phyloP scores from a whole-genome alignment of 2,113 vertebrate species.

The Thomomys bottae region DNA sequence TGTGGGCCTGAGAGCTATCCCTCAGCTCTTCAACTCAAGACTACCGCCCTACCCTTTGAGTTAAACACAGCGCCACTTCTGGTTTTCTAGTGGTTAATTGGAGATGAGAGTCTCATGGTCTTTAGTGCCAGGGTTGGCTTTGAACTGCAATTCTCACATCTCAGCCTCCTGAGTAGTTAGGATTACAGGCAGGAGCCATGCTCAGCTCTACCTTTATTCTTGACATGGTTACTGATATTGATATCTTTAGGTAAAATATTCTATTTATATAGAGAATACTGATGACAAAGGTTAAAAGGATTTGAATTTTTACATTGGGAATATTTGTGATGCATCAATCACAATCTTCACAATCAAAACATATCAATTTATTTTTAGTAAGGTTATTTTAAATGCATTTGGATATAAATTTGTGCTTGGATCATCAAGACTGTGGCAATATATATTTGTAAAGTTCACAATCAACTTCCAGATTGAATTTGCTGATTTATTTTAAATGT shows the following conservation, averaged over 20 bases:
- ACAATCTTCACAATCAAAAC: background rate
- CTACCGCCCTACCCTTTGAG: no score
- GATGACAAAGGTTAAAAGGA: background rate
- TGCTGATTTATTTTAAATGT: slow-evolving; percentile 20
- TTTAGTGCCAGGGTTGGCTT: no score
- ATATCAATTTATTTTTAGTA: slow-evolving; percentile 23
- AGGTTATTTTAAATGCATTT: slow-evolving; percentile 14
- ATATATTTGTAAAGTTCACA: slow-evolving; percentile 23
- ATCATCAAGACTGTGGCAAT: background rate
- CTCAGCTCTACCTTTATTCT: no score
- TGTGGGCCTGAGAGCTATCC: no score
- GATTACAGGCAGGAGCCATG: no score
- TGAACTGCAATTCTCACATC: no score
- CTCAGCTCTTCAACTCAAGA: no score
- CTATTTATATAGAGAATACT: background rate
- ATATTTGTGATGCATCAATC: background rate
- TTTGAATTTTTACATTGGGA: background rate
- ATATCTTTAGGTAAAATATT: background rate
- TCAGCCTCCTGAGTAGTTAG: no score
- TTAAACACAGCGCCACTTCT: no score
- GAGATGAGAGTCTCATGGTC: no score
- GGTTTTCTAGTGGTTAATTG: no score
- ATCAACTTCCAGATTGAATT: background rate
- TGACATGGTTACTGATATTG: background rate
- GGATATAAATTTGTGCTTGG: background rate